Evolutionary conservation across 2,888 invertebrate genomes (phyloP), one percentile per base, ranked within the genome.

Genomic region (Ditula angustiorana): DNA sequence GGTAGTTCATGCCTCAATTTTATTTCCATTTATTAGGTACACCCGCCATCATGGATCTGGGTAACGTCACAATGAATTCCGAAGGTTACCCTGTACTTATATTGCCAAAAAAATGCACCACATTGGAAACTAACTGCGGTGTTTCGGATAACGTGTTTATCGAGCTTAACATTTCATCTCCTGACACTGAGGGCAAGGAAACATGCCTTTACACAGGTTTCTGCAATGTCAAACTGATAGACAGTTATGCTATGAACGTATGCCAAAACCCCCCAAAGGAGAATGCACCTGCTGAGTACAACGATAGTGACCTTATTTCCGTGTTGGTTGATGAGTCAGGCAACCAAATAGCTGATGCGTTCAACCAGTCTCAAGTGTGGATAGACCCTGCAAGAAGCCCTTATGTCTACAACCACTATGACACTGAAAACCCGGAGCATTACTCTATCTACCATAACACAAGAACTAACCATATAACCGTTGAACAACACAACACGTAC

Each of bases 331-430:
- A 75, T 1, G 86, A 86, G 24, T 69, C 75, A 0, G 68, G 50
- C 2, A 79, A 75, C 33, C 81, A 80, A 61, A 66, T 76, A 21
- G 44, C 74, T 1, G 77, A 72, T 46, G 74, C 77, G 0, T 81
- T 79, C 68, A 85, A 74, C 49, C 87, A 87, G 66, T 84, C 85
- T 2, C 82, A 87, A 60, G 88, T 90, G 0, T 90, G 91, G 90
- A 90, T 90, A 33, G 90, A 91, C 47, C 89, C 90, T 0, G 74
- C 79, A 0, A 75, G 83, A 26, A 90, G 88, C 58, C 91, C 91
- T 0, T 85, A 78, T 69, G 87, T 89, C 0, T 90, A 90, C 61
- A 90, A 89, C 52, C 77, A 75, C 30, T 88, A 80, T 70, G 80
- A 85, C 7, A 69, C 72, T 0, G 77, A 75, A 26, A 69, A 76